These are phyloP conservation scores for Eulacestoma nigropectus DNA, from an alignment of 2,113 vertebrate genomes.

Conservation along the genomic window DNA sequence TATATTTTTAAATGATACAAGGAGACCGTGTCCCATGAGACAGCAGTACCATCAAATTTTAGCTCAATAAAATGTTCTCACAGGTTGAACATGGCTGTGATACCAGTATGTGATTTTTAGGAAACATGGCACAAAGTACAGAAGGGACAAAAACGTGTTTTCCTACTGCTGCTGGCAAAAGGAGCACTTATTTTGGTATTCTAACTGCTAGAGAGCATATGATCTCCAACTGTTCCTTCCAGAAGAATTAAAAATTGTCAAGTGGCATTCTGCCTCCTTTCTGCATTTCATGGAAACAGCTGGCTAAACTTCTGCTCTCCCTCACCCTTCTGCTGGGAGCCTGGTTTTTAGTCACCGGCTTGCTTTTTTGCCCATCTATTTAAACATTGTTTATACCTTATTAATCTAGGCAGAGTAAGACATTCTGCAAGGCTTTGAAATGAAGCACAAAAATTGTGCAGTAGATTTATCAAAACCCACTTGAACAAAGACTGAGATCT, in stretches of 20 bases:
- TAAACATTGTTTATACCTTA: background rate
- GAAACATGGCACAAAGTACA: background rate
- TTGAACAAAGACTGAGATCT: background rate
- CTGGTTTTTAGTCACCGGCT: background rate
- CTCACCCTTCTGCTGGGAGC: background rate
- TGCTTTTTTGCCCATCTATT: background rate
- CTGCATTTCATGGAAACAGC: constrained; percentile 19
- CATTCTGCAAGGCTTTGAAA: background rate
- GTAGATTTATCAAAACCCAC: background rate
- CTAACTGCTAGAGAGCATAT: constrained; percentile 38
- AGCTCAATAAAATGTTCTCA: background rate
- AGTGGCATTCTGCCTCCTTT: constrained; percentile 14
- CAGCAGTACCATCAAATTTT: background rate
- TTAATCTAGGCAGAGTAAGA: background rate
- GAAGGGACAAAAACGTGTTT: constrained; percentile 16
- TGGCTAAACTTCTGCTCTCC: background rate
- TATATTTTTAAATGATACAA: background rate
- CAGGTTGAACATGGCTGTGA: background rate
- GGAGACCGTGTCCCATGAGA: background rate
- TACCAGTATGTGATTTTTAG: background rate
- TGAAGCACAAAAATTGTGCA: background rate
- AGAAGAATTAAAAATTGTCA: constrained; percentile 39
- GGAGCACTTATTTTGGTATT: constrained; percentile 33
- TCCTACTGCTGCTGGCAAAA: constrained; percentile 27
- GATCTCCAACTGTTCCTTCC: constrained; percentile 45